A percentile compares a stretch with the other conserved stretches of the same genome.
Conservation (phyloP, 2,797 vertebrate species). For the Myotis myotis region DNA sequence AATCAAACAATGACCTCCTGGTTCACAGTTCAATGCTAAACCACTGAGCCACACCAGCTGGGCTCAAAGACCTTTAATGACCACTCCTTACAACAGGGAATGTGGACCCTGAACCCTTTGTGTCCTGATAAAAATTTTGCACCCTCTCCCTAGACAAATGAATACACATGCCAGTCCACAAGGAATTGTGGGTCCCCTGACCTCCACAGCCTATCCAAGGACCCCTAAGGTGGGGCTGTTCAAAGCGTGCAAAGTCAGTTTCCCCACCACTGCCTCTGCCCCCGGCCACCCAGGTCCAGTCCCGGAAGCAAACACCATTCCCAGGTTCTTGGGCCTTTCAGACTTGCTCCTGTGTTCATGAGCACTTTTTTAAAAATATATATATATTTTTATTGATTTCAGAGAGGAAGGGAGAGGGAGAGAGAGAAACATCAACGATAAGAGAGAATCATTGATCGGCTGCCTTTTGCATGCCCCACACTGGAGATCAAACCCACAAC, state of each 20-base stretch:
- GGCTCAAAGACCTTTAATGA: not conserved
- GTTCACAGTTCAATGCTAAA: too few relatives aligned
- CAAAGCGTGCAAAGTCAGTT: not conserved
- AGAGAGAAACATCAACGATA: too few relatives aligned
- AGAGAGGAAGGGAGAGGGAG: too few relatives aligned
- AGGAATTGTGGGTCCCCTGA: not conserved
- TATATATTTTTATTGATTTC: too few relatives aligned
- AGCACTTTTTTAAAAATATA: not conserved
- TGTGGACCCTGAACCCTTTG: not conserved
- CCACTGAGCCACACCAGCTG: too few relatives aligned
- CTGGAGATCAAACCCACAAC: too few relatives aligned
- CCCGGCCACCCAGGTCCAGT: too few relatives aligned
- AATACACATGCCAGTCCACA: too few relatives aligned
- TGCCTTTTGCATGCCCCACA: too few relatives aligned
- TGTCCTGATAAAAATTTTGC: not conserved
- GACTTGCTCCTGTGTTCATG: not conserved
- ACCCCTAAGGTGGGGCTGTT: not conserved
- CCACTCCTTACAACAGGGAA: not conserved
- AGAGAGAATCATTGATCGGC: too few relatives aligned
- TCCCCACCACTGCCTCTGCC: not conserved
- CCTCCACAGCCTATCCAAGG: not conserved
- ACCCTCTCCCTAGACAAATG: not conserved
- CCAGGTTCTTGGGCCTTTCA: not conserved
- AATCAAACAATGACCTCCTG: too few relatives aligned
- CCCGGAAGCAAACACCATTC: not conserved